Base-by-base conservation (phyloP, 2,888 invertebrate genomes). In the Leptopterna dolabrata region DNA sequence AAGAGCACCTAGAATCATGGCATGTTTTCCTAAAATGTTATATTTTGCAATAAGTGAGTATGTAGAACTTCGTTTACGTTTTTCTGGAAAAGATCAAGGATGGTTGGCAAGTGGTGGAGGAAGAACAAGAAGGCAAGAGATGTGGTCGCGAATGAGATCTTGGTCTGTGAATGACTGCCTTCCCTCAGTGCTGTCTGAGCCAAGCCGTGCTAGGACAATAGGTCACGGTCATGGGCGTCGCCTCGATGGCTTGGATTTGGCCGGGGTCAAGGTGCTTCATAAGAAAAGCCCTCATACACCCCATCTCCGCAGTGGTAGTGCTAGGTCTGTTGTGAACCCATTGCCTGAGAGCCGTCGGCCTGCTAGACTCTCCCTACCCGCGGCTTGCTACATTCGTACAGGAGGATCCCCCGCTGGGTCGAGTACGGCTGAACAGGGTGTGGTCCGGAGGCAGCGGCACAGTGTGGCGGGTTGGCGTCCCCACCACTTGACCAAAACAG, bases 391-490 rank as follows among this genome's bases (percentile, higher is more conserved):
- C 81, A 30, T 81, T 51, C 81, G 81, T 81, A 51, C 81, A 81
- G 81, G 81, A 81, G 85, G 71, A 47, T 29, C 85, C 85, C 71
- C 73, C 16, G 76, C 45, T 47, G 73, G 45, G 71, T 24, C 51
- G n/a, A 45, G 51, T 16, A 43, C 70, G 14, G 45, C 76, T 41
- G 71, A 71, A 45, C 85, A 47, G 73, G 76, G 86, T 51, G 55
- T 29, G 43, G 70, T 45, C 90, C 84, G 91, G 90, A 71, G 90
- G 90, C 87, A 94, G 94, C 91, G 95, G 94, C 45, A 94, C 94
- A 90, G 92, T 94, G 89, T 95, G 95, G 27, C 95, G 95, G 89
- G 94, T 95, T 90, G 95, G 95, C 88, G 94, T 93, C 41, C 93
- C 94, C 89, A 93, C 95, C 82, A 87, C 63, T 73, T 82, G 36